These are phyloP conservation scores for Struthidea cinerea DNA, from an alignment of 2,113 vertebrate species.

Conservation along the genomic window DNA sequence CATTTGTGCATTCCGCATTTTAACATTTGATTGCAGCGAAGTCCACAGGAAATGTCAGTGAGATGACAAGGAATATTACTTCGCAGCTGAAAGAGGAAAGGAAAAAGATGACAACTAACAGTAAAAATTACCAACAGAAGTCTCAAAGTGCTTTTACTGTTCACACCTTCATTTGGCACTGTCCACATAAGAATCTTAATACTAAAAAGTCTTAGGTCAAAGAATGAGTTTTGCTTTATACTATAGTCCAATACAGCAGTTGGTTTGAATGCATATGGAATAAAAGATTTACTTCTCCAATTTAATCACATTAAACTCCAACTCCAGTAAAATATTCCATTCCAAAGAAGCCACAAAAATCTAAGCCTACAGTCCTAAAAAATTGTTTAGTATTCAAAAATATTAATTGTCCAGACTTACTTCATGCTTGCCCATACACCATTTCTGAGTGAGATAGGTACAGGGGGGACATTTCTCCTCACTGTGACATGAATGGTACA, in stretches of 20 bases:
- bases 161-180: background rate
- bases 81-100: slow-evolving; percentile 78
- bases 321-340: background rate
- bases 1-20: slow-evolving; percentile 90
- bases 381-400: background rate
- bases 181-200: background rate
- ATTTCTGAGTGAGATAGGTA: slow-evolving; percentile 94
- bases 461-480: slow-evolving; percentile 97
- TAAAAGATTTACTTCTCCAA: background rate
- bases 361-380: background rate
- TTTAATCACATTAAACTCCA: background rate
- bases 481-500: slow-evolving; percentile 95
- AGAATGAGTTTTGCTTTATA: background rate
- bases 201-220: background rate
- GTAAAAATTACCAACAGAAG: background rate
- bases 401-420: slow-evolving; percentile 69
- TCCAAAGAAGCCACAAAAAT: background rate
- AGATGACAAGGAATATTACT: slow-evolving; percentile 97
- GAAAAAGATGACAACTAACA: background rate
- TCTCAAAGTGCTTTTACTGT: background rate
- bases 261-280: background rate
- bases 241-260: background rate
- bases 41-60: slow-evolving; percentile 94
- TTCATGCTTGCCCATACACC: slow-evolving; percentile 99
- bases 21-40: slow-evolving; percentile 84